Base-by-base conservation (phyloP, 1,140 invertebrate genomes). In the Holcopasites calliopsidis region DNA sequence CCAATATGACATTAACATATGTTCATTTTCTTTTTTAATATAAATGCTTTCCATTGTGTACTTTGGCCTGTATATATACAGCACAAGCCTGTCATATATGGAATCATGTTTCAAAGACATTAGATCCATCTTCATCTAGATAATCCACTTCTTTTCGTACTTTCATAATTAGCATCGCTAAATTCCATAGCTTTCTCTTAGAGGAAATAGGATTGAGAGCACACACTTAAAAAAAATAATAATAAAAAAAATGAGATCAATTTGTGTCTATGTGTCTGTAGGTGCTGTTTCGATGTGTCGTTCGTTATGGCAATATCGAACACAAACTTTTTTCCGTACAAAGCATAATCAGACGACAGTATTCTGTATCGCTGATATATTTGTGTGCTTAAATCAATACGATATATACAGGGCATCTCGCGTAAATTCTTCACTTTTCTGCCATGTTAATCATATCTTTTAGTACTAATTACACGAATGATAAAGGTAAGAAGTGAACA, bases 61-160 rank as follows among this genome's bases (percentile, higher is more conserved):
- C 80, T 76, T 80, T 77, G 76, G 71, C 78, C 75, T 79, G 75
- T 79, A 78, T 70, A n/a, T n/a, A 84, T 83, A 78, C 75, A 90
- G 89, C 88, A 92, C 84, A 91, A 89, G 72, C 88, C 87, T 74
- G 84, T 90, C 74, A 72, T 90, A 82, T 91, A 91, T 76, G 90
- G 86, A 80, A 89, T 88, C 77, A 88, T 90, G 82, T 89, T 88
- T 83, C 85, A 88, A 68, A 86, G 83, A 83, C 83, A 90, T 87
- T 89, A 88, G 80, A 69, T 80, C 49, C 66, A 60, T 57, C n/a
- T 44, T 82, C 71, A 78, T 72, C 68, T 83, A 71, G 54, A 76
- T 71, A 79, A 65, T 55, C 65, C 26, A 66, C 33, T 62, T 73
- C 16, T 28, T 65, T 64, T 77, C 21, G 31, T 44, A 55, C 62